Evolutionary conservation across 1,140 invertebrate genomes (phyloP), one percentile per base, ranked within the genome.

Genomic region (Metaphire vulgaris): DNA sequence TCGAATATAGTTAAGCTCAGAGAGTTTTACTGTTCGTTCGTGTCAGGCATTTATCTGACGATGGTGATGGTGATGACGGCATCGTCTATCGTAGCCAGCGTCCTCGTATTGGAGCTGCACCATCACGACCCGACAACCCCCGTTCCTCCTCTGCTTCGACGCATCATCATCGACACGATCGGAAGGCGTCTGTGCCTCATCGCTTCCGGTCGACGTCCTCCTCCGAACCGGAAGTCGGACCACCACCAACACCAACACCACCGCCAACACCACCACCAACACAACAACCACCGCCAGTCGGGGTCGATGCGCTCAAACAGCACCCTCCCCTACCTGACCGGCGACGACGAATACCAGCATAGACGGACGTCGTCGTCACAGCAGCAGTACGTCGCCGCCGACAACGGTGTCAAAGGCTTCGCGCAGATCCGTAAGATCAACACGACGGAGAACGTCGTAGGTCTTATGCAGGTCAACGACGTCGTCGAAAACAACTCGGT

Each of bases 81-180:
- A 1, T 26, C 73, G 15, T 77, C 76, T 6, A 67, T 78, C 68
- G 33, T 78, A 26, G 33, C 33, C 14, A 78, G 72, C 68, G 72
- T 78, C 73, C 34, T 78, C 73, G 77, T 78, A 16, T 74, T 78
- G 30, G 72, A 69, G 31, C 67, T 78, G n/a, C 77, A 78, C 68
- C 77, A 78, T 32, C 77, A 78, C 67, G 74, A 78, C 31, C 32
- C 73, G 21, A 30, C 33, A 1, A 32, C 33, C 2, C 68, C 73
- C 26, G 72, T 74, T 2, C 77, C 77, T 29, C 21, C 33, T 6
- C 71, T 68, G 73, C 77, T 78, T 33, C 73, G 64, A 31, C 33
- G 34, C 0, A 29, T 78, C 30, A 33, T 74, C 31, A 33, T 78
- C 41, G 74, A 73, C 16, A 71, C 29, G 29, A 71, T 76, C 26